Evolutionary conservation across 1,140 invertebrate genomes (phyloP), one percentile per base, ranked within the genome.

Genomic region (Chrysopa pallens): DNA sequence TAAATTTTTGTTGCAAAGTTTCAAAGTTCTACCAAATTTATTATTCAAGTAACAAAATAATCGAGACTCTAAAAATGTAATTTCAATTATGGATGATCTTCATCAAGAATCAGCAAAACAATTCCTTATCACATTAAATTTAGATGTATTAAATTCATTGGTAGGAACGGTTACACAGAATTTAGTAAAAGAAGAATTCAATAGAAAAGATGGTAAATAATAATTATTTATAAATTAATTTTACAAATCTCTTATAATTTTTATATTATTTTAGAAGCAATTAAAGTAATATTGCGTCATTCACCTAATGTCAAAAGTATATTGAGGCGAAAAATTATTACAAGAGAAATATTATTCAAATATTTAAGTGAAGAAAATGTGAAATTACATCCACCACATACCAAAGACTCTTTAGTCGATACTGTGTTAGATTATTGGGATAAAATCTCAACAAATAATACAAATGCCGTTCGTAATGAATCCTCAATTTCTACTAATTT

Each of bases 321-420:
- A 28, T 48, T 70, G 1, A 57, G 53, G 29, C 60, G 68, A 43
- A 66, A 63, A 43, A 42, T 50, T 9, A 50, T 72, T 1, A 68
- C 66, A 1, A 60, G 53, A 43, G 61, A 64, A 38, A 40, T 67
- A 14, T 42, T 72, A 0, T 69, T 67, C 40, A 53, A 53, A 36
- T 72, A 70, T 48, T 45, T 68, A 7, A 56, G 66, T 45, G 48
- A 50, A 0, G 60, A 58, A 23, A 49, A 59, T 29, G 49, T 68
- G 8, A 38, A 52, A 8, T 49, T 64, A 2, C 45, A 48, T 8
- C 46, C 60, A 2, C 58, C 63, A 38, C 58, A 62, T 6, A 66
- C 62, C 6, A 72, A 72, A 59, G 46, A 52, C 12, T 55, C 61
- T 40, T 42, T 72, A 4, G 52, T 69, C 6, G 55, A 60, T 38